Evolutionary conservation across 2,888 invertebrate genomes (phyloP).

Genomic region (Xanthorhoe spadicearia): DNA sequence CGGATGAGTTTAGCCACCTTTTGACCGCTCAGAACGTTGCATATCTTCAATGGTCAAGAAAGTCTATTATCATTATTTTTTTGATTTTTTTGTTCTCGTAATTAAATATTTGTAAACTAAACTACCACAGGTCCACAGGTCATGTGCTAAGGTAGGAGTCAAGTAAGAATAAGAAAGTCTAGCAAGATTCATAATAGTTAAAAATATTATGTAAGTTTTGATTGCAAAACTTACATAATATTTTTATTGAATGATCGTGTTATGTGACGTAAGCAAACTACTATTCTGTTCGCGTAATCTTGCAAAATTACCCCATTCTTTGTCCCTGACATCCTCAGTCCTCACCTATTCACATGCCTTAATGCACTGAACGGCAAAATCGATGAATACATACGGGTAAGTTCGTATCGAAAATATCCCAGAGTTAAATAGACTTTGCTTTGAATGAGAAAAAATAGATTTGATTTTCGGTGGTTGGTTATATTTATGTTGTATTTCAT

Average conservation of each 20-base stretch:
- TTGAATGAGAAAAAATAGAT: background rate
- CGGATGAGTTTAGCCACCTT: too few species aligned
- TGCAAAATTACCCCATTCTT: slow-evolving; percentile 25
- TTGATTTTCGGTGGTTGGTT: background rate
- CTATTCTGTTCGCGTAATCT: slow-evolving; percentile 22
- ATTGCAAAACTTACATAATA: too few species aligned
- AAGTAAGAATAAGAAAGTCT: too few species aligned
- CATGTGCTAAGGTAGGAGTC: too few species aligned
- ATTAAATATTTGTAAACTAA: too few species aligned
- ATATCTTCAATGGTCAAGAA: too few species aligned
- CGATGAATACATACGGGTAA: slow-evolving; percentile 25
- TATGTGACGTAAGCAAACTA: slow-evolving; percentile 15
- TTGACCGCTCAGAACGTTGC: too few species aligned
- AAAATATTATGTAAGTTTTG: background rate
- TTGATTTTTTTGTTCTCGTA: too few species aligned
- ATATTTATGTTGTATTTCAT: too few species aligned
- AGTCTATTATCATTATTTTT: too few species aligned
- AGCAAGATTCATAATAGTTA: background rate
- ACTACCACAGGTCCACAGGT: too few species aligned
- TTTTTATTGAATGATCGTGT: background rate
- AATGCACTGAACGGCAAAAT: slow-evolving; percentile 21
- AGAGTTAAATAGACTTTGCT: background rate
- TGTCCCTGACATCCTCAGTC: slow-evolving; percentile 16
- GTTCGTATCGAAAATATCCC: slow-evolving; percentile 11
- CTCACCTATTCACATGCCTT: slow-evolving; percentile 7